phyloP scores from a whole-genome alignment of 2,113 vertebrate species.

The Pterocles burchelli region DNA sequence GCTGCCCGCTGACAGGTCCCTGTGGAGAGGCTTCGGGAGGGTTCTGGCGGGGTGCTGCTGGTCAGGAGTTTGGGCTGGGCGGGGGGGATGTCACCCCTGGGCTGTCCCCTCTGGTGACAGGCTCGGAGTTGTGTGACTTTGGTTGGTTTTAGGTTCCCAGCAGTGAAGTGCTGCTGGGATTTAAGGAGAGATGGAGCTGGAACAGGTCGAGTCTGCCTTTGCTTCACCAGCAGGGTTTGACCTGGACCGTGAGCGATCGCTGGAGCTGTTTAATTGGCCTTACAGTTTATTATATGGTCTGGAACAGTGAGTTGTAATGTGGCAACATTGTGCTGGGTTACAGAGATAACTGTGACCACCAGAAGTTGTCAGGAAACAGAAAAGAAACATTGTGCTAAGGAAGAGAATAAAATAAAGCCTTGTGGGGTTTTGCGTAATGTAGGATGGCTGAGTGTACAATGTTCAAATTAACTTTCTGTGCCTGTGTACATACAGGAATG shows the following conservation, averaged over 20 bases:
- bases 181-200: neutral
- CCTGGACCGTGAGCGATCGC: rapidly evolving
- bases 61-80: neutral
- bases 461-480: rapidly evolving
- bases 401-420: neutral
- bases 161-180: rapidly evolving
- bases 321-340: neutral
- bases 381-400: neutral
- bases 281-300: neutral
- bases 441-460: neutral
- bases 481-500: rapidly evolving
- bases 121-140: rapidly evolving
- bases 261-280: neutral
- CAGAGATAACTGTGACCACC: neutral
- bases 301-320: neutral
- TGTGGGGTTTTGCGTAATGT: neutral
- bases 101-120: neutral
- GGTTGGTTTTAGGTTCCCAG: neutral
- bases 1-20: neutral
- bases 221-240: neutral
- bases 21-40: neutral
- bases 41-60: neutral
- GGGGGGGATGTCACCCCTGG: neutral
- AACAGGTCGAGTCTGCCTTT: neutral
- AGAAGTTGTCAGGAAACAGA: neutral